Evolutionary conservation across 2,113 vertebrate species (phyloP).

Genomic region (Poeciliopsis turrubarensis): DNA sequence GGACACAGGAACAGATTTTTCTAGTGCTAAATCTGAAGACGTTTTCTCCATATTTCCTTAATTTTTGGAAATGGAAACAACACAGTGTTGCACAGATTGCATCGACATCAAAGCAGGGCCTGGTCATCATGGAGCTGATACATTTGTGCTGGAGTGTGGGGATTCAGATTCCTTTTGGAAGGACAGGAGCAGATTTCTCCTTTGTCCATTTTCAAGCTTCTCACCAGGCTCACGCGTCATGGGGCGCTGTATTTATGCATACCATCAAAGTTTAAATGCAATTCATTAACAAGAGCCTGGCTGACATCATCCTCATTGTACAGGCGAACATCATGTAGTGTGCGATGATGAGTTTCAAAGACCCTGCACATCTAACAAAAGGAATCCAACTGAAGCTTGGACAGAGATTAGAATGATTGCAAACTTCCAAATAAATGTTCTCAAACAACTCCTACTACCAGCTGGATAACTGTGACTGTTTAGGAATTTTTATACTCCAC

Average conservation of each 20-base stretch:
- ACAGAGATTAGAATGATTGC: not conserved
- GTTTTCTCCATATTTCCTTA: not conserved
- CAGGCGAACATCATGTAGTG: not conserved
- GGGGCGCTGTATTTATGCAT: too few relatives aligned
- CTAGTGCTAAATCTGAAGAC: too few relatives aligned
- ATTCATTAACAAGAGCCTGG: not conserved
- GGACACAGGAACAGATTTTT: too few relatives aligned
- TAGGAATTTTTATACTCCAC: constrained; percentile 7
- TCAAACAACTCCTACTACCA: not conserved
- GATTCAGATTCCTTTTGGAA: not conserved
- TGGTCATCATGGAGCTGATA: not conserved
- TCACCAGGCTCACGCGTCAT: too few relatives aligned
- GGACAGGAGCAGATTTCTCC: too few relatives aligned
- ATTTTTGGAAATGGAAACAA: not conserved
- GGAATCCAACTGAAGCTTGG: not conserved
- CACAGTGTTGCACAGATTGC: not conserved
- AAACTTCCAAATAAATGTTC: not conserved
- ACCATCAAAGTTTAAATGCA: not conserved
- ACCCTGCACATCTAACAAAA: not conserved
- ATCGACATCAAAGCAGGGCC: not conserved
- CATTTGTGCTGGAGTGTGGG: not conserved
- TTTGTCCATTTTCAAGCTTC: too few relatives aligned
- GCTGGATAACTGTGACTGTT: constrained; percentile 5
- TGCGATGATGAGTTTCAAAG: not conserved
- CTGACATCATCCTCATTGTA: not conserved